phyloP scores from a whole-genome alignment of 2,113 vertebrate genomes.

The Gavialis gangeticus region DNA sequence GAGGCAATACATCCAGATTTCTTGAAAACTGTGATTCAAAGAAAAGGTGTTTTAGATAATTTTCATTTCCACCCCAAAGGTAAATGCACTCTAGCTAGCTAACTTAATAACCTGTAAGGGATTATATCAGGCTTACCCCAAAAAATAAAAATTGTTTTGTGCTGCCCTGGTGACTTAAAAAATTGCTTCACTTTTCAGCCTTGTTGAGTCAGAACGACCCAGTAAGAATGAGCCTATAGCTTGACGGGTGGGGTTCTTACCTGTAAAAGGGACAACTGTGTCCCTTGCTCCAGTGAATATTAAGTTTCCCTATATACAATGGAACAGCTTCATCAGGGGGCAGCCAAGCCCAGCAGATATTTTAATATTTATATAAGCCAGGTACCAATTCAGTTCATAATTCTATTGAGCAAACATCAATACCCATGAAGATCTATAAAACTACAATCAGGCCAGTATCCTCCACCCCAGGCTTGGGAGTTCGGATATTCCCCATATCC shows the following conservation, averaged over 20 bases:
- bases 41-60: not conserved
- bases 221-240: too few relatives aligned
- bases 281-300: not conserved
- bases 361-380: too few relatives aligned
- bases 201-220: too few relatives aligned
- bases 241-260: not conserved
- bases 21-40: not conserved
- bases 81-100: not conserved
- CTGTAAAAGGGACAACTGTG: not conserved
- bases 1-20: not conserved
- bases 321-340: not conserved
- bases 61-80: not conserved
- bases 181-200: too few relatives aligned
- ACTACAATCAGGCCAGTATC: too few relatives aligned
- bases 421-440: too few relatives aligned
- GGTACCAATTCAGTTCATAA: too few relatives aligned
- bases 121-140: not conserved
- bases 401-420: too few relatives aligned
- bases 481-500: too few relatives aligned
- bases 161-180: too few relatives aligned
- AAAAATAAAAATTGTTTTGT: too few relatives aligned
- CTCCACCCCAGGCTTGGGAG: too few relatives aligned
- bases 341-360: not conserved
- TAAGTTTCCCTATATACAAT: not conserved
- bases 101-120: not conserved